These are phyloP conservation scores for Chromobotia macracanthus DNA, from an alignment of 2,797 vertebrate species.

Conservation along the genomic window DNA sequence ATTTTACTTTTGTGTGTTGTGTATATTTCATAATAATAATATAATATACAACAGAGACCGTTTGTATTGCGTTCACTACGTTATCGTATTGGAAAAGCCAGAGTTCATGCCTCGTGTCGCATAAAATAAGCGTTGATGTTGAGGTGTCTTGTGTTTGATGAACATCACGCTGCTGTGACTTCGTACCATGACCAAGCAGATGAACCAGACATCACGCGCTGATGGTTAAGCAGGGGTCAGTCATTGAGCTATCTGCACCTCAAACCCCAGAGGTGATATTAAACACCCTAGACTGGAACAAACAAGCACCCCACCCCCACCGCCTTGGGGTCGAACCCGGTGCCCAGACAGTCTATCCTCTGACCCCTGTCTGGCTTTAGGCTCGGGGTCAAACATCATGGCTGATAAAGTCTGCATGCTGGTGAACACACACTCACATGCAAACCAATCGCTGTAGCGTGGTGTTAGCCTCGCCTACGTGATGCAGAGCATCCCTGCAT, in stretches of 20 bases:
- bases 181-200: constrained; percentile 78
- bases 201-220: constrained; percentile 44
- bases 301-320: constrained; percentile 61
- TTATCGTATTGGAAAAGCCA: neutral
- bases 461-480: neutral
- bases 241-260: constrained; percentile 78
- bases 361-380: constrained; percentile 80
- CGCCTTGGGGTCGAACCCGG: constrained; percentile 71
- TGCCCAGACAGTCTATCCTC: constrained; percentile 80
- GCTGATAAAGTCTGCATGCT: constrained; percentile 70
- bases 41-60: no score
- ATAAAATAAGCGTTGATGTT: constrained; percentile 8
- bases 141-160: constrained; percentile 23
- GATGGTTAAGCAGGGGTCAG: constrained; percentile 65
- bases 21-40: no score
- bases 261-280: constrained; percentile 83
- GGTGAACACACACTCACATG: constrained; percentile 39
- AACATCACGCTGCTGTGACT: constrained; percentile 57
- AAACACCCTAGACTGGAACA: constrained; percentile 69
- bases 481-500: constrained; percentile 19
- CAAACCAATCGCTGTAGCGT: constrained; percentile 18
- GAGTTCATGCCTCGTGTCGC: neutral
- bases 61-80: no score
- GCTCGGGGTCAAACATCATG: constrained; percentile 72
- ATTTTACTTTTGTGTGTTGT: no score